Conservation (phyloP, 2,888 invertebrate genomes). For the Terebella lapidaria region DNA sequence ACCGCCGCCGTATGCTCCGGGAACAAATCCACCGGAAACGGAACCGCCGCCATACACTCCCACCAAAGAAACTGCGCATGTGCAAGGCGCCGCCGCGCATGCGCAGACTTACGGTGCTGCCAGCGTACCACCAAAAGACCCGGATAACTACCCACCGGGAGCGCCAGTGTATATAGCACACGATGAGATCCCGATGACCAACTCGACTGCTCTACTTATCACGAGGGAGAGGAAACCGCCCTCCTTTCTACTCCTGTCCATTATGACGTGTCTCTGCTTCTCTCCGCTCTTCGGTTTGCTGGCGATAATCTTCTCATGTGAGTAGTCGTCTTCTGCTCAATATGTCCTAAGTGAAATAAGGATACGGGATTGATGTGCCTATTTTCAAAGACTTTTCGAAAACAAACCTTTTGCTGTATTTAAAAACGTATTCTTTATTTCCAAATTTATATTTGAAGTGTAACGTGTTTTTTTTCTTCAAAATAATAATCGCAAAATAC, state of each 20-base stretch:
- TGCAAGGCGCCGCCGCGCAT: not conserved
- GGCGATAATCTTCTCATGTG: conserved; percentile 10
- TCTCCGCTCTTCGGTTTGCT: conserved; percentile 8
- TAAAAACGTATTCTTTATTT: no score
- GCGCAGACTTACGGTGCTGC: not conserved
- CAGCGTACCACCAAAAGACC: not conserved
- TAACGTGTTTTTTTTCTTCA: no score
- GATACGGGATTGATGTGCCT: no score
- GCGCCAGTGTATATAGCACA: not conserved
- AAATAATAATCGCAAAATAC: no score
- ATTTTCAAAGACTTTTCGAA: no score
- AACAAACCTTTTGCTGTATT: no score
- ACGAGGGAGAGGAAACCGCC: conserved; percentile 1
- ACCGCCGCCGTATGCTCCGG: not conserved
- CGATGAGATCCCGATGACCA: not conserved
- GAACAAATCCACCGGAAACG: no score
- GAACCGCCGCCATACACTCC: not conserved
- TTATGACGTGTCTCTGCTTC: conserved; percentile 11
- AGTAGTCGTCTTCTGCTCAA: not conserved
- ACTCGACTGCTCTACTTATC: not conserved
- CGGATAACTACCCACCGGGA: not conserved
- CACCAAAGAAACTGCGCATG: not conserved
- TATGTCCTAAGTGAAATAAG: no score
- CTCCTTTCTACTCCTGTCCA: conserved; percentile 7
- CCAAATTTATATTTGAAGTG: no score